phyloP scores from a whole-genome alignment of 23 tunicate species.

The Trididemnum nubilum region DNA sequence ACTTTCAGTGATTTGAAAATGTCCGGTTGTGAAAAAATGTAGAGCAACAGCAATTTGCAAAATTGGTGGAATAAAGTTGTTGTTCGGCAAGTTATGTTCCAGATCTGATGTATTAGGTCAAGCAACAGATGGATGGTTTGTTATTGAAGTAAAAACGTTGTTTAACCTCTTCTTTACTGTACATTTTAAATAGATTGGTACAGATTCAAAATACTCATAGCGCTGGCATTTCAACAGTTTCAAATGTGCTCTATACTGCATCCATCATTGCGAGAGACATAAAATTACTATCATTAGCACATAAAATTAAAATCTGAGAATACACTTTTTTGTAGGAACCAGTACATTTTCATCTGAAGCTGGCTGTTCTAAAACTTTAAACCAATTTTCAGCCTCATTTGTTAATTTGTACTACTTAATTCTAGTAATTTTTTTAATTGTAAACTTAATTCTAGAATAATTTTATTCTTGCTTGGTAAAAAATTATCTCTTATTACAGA shows the following conservation, averaged over 20 bases:
- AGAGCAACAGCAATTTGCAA: constrained; percentile 16
- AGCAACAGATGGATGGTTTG: background rate
- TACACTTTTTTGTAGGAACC: too few relatives aligned
- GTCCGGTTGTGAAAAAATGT: constrained; percentile 30
- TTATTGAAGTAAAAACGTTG: background rate
- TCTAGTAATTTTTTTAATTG: too few relatives aligned
- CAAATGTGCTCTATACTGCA: background rate
- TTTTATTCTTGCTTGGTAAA: too few relatives aligned
- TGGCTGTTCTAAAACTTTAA: too few relatives aligned
- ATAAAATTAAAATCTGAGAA: too few relatives aligned
- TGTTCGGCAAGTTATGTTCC: background rate
- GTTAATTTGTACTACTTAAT: too few relatives aligned
- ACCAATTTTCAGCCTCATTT: too few relatives aligned
- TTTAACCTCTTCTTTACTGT: background rate
- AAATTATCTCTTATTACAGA: too few relatives aligned
- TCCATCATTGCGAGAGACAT: background rate
- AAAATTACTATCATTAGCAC: background rate
- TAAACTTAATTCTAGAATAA: too few relatives aligned
- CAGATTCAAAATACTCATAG: background rate
- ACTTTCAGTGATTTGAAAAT: constrained; percentile 31
- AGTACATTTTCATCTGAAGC: too few relatives aligned
- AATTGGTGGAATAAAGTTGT: constrained; percentile 27
- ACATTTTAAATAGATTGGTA: background rate
- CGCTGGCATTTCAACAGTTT: background rate
- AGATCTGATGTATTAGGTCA: background rate